Base-by-base conservation (phyloP, 53 echinoderm and acorn worm species). In the Henricia sp. region DNA sequence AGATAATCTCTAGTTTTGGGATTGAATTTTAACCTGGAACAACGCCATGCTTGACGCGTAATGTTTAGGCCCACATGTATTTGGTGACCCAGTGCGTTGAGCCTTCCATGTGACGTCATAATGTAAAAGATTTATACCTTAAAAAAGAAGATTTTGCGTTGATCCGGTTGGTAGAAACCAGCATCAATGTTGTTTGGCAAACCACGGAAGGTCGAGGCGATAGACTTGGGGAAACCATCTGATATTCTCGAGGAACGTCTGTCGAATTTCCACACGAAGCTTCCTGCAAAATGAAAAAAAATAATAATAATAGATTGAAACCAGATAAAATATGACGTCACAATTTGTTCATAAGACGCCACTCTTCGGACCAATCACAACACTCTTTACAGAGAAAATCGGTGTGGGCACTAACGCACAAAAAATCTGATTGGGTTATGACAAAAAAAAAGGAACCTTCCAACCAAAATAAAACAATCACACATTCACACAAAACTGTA, bases 171-270 rank as follows among this genome's bases (percentile, higher is more conserved):
- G 42, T 50, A 93, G 13, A 93, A 55, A 4, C 83, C 89, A 29
- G 93, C 90, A 55, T 93, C 93, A 8, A 93, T 20, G 46, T 90
- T 73, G 33, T 87, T 67, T 0, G 93, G 93, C 25, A 93, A 57
- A 10, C 90, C 90, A 13, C 52, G n/a, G 46, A 90, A 93, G 39
- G 68, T 44, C 1, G 40, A 16, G 26, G 35, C 8, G 50, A 93
- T 93, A 27, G 85, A 65, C 19, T 33, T 14, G 1, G 93, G 78
- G 65, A 64, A 86, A 0, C 86, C 86, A 3, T 12, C 67, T 37
- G 66, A 56, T 6, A 86, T 64, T 8, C 41, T 24, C 41, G 17
- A 57, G 17, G 44, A 0, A 10, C 19, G 0, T 1, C 6, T 9
- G 6, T 50, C 23, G 17, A 50, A 58, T 35, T 77, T 77, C 77